These are phyloP conservation scores for Seira sanloemensis DNA, from an alignment of 2,888 invertebrate species.

Conservation along the genomic window DNA sequence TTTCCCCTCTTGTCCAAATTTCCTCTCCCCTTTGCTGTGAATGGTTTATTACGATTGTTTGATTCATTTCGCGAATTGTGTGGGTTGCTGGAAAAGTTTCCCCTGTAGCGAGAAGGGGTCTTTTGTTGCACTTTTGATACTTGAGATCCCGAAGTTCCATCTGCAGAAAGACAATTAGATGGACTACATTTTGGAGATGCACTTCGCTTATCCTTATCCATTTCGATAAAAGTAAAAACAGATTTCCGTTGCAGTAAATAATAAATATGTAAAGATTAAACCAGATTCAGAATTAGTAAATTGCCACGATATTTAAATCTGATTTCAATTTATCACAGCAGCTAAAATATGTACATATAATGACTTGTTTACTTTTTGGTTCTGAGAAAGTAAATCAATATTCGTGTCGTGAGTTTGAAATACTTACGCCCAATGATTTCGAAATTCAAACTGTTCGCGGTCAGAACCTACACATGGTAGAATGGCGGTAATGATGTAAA, in stretches of 20 bases:
- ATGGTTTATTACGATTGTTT: slow-evolving; percentile 22
- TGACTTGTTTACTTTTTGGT: no score
- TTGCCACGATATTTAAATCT: no score
- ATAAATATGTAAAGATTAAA: no score
- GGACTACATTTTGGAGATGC: not conserved
- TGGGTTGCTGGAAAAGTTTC: slow-evolving; percentile 18
- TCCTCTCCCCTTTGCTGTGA: slow-evolving; percentile 27
- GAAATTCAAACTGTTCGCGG: no score
- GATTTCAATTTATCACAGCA: no score
- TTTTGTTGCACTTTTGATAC: slow-evolving; percentile 52
- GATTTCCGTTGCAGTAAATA: not conserved
- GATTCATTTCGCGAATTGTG: slow-evolving; percentile 35
- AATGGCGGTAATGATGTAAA: no score
- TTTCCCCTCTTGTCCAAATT: slow-evolving; percentile 30
- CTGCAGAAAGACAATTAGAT: not conserved
- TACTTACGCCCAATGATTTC: no score
- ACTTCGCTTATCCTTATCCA: not conserved
- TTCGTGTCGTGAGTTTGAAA: no score
- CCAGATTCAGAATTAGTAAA: no score
- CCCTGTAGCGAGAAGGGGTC: slow-evolving; percentile 31
- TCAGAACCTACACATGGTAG: no score
- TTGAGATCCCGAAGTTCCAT: slow-evolving; percentile 62
- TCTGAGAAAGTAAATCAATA: no score
- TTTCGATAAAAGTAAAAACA: not conserved
- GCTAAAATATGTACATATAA: no score